phyloP scores from a whole-genome alignment of 2,797 vertebrate species.

The Pelodytes ibericus region DNA sequence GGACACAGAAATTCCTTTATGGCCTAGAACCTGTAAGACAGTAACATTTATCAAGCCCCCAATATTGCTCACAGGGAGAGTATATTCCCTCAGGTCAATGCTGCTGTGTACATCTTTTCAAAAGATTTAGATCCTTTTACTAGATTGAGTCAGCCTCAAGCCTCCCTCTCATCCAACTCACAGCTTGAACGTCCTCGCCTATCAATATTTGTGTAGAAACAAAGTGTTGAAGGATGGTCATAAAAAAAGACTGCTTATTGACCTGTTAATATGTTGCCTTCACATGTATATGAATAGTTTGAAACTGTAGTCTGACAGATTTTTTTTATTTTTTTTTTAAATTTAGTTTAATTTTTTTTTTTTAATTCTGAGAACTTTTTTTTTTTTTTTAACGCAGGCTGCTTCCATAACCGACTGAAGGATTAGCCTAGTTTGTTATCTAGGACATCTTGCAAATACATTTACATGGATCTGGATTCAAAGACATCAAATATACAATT shows the following conservation, averaged over 20 bases:
- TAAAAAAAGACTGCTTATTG: slow-evolving; percentile 35
- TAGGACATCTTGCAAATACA: not conserved
- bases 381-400: not conserved
- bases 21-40: not conserved
- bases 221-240: slow-evolving; percentile 52
- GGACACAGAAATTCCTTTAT: slow-evolving; percentile 20
- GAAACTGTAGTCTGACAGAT: not conserved
- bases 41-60: slow-evolving; percentile 47
- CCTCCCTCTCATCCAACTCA: slow-evolving; percentile 39
- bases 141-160: slow-evolving; percentile 44
- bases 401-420: not conserved
- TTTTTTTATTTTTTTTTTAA: slow-evolving; percentile 61
- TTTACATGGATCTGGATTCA: not conserved
- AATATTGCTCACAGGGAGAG: not conserved
- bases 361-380: not conserved
- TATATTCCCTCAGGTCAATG: slow-evolving; percentile 38
- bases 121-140: slow-evolving; percentile 51
- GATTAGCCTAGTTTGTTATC: slow-evolving; percentile 13
- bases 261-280: slow-evolving; percentile 44
- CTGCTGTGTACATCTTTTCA: slow-evolving; percentile 46
- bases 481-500: not conserved
- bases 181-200: slow-evolving; percentile 57
- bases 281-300: slow-evolving; percentile 47
- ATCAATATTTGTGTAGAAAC: slow-evolving; percentile 3
- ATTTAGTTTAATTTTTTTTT: slow-evolving; percentile 50